phyloP scores from a whole-genome alignment of 2,797 vertebrate genomes.

The Pseudochirops corinnae region DNA sequence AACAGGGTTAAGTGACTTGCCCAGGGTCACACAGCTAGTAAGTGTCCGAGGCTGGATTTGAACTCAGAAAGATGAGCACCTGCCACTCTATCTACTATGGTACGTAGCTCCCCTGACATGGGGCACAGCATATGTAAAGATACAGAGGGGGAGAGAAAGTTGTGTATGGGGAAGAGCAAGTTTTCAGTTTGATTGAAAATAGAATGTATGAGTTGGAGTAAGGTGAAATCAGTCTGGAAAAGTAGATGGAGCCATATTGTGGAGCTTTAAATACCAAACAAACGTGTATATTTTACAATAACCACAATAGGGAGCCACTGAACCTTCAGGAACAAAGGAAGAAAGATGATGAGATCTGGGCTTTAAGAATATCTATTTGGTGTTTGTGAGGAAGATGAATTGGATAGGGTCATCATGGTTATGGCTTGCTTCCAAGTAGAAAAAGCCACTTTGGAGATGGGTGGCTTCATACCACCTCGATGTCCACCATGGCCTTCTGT shows the following conservation, averaged over 20 bases:
- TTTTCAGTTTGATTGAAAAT: neutral
- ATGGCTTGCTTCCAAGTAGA: neutral
- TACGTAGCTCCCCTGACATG: no score
- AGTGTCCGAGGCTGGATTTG: neutral
- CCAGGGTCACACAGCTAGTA: neutral
- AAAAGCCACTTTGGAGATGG: neutral
- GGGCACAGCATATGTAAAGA: neutral
- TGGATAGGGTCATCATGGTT: neutral
- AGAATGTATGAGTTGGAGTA: neutral
- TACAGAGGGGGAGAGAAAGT: neutral
- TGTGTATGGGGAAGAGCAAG: neutral
- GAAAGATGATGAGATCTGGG: neutral
- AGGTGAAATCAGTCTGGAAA: neutral
- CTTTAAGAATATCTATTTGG: neutral
- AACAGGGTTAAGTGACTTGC: neutral
- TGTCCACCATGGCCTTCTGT: neutral
- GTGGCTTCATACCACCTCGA: neutral
- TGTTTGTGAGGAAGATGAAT: neutral
- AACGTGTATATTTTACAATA: neutral
- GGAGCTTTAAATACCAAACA: neutral
- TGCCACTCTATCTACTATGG: no score
- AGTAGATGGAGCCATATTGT: neutral
- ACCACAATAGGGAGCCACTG: neutral
- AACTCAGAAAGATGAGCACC: neutral
- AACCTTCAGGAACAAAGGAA: neutral